Conservation (phyloP, 2,797 vertebrate genomes). For the Perodicticus potto region DNA sequence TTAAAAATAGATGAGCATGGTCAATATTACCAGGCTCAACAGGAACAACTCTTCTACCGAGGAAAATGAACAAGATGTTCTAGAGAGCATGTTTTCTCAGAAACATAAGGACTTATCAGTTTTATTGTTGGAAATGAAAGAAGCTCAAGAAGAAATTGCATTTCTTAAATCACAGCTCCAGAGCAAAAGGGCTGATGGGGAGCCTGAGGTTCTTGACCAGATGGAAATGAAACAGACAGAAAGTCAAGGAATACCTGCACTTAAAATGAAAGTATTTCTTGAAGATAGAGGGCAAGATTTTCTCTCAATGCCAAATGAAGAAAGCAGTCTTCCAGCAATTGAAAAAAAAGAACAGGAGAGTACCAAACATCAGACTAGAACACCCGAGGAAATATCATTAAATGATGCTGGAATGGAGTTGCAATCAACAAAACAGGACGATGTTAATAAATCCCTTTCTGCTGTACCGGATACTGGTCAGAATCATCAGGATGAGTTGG, state of each 20-base stretch:
- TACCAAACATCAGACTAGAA: not conserved
- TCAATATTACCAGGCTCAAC: not conserved
- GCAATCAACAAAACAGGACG: not conserved
- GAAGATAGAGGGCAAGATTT: conserved; percentile 59
- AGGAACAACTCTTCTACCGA: conserved; percentile 54
- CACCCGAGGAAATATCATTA: conserved; percentile 1
- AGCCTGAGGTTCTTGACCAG: conserved; percentile 25
- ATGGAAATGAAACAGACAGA: conserved; percentile 59
- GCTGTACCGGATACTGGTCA: not conserved
- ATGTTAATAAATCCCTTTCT: not conserved
- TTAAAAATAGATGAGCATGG: conserved; percentile 76
- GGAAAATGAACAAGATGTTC: conserved; percentile 59
- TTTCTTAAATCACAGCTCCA: conserved; percentile 91
- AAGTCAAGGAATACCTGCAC: conserved; percentile 1
- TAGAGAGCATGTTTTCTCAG: conserved; percentile 80
- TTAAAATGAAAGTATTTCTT: not conserved
- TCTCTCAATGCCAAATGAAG: conserved; percentile 27
- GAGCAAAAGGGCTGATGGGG: conserved; percentile 64
- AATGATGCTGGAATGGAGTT: not conserved
- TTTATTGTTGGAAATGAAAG: conserved; percentile 88
- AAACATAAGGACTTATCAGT: conserved; percentile 87
- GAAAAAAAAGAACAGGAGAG: conserved; percentile 67
- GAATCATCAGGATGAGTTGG: conserved; percentile 77
- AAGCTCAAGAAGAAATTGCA: conserved; percentile 89
- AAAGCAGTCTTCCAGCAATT: not conserved